Evolutionary conservation across 2,888 invertebrate genomes (phyloP).

Genomic region (Dugesia japonica): DNA sequence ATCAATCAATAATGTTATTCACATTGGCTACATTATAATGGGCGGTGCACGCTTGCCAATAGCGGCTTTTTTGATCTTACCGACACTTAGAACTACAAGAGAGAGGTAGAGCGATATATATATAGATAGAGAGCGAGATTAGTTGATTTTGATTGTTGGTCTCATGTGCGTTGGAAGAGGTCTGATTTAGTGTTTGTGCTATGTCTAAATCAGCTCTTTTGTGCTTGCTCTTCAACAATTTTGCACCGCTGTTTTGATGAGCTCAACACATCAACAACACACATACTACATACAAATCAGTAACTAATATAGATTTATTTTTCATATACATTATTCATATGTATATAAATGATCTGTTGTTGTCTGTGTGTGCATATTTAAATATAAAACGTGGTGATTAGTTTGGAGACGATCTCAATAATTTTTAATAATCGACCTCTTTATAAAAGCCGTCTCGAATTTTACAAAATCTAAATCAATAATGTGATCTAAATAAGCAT

Average conservation of each 20-base stretch:
- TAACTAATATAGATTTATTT: not conserved
- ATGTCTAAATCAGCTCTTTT: not conserved
- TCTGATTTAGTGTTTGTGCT: not conserved
- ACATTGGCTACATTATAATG: conserved; percentile 13
- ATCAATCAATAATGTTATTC: conserved; percentile 20
- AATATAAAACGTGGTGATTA: not conserved
- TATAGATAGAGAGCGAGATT: conserved; percentile 8
- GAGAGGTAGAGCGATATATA: not conserved
- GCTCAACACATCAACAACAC: not conserved
- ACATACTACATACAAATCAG: too few species aligned
- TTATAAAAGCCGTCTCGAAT: not conserved
- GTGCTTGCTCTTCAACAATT: not conserved
- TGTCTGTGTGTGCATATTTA: not conserved
- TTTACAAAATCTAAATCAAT: not conserved
- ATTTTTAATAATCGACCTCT: not conserved
- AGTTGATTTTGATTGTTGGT: not conserved
- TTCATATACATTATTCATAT: too few species aligned
- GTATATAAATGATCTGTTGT: too few species aligned
- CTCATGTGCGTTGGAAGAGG: conserved; percentile 8
- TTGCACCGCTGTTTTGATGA: not conserved
- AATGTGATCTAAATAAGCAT: too few species aligned
- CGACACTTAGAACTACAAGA: conserved; percentile 20
- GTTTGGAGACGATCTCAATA: conserved; percentile 10
- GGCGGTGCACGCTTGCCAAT: conserved; percentile 20
- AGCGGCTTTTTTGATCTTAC: conserved; percentile 5